These are phyloP conservation scores for Cerceris ruficornis DNA, from an alignment of 2,888 invertebrate genomes.

Conservation along the genomic window DNA sequence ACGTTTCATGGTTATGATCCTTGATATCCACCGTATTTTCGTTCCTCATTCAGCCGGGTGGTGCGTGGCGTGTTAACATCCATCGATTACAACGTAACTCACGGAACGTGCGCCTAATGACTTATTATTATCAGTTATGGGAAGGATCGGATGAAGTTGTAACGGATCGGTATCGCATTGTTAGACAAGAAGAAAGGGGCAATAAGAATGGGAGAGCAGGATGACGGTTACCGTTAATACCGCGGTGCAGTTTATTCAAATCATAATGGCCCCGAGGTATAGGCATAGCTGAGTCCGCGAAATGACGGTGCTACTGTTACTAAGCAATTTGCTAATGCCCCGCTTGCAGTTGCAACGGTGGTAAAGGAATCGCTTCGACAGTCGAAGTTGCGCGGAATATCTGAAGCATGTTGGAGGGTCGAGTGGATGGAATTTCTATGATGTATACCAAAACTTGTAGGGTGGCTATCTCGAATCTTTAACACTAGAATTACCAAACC, in stretches of 20 bases:
- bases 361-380: neutral
- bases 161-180: constrained; percentile 64
- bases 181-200: constrained; percentile 21
- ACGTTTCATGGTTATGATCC: constrained; percentile 59
- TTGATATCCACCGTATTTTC: constrained; percentile 51
- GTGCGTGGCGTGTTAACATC: constrained; percentile 70
- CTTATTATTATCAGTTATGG: constrained; percentile 71
- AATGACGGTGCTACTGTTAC: constrained; percentile 28
- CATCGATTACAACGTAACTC: constrained; percentile 66
- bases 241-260: constrained; percentile 54
- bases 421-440: too few relatives aligned
- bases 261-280: constrained; percentile 47
- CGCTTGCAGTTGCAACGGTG: neutral
- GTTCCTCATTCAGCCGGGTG: constrained; percentile 26
- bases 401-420: too few relatives aligned
- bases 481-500: too few relatives aligned
- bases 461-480: too few relatives aligned
- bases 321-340: constrained; percentile 10
- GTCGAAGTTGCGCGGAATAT: neutral
- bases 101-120: constrained; percentile 72
- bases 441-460: too few relatives aligned
- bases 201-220: constrained; percentile 16
- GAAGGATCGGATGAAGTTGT: constrained; percentile 73
- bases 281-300: constrained; percentile 24
- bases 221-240: constrained; percentile 8